Conservation (phyloP, 1,140 invertebrate species). For the Caenorhabditis elegans region WBcel235 BX284605.5:14310001-14310500, state of each 20-base stretch:
- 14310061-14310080: no score
- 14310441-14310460: no score
- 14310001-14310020: no score
- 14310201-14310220: background rate
- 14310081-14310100: background rate
- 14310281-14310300: background rate
- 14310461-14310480: no score
- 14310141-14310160: background rate
- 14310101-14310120: background rate
- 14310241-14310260: background rate
- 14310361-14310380: background rate
- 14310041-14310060: no score
- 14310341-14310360: no score
- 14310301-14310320: background rate
- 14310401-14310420: no score
- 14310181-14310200: background rate
- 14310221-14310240: background rate
- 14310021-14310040: no score
- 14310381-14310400: no score
- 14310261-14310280: background rate
- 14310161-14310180: background rate
- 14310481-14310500: no score
- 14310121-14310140: background rate
- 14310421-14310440: no score
- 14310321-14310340: no score